Evolutionary conservation across 2,888 invertebrate species (phyloP).

Genomic region (Phengaris arion): DNA sequence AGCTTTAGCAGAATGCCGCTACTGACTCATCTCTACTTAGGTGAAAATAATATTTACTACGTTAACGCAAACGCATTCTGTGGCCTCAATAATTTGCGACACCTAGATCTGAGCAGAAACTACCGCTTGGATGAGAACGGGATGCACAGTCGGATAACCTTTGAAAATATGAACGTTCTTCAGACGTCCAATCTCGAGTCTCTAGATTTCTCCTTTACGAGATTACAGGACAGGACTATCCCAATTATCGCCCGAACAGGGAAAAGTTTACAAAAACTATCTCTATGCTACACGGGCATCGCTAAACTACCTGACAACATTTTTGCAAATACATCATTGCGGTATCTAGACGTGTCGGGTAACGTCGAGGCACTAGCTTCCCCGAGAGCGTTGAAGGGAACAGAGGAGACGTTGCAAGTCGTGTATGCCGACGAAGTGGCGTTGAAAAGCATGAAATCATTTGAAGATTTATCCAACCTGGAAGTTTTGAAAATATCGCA

Average conservation of each 20-base stretch:
- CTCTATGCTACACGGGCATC: slow-evolving; percentile 69
- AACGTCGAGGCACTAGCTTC: slow-evolving; percentile 64
- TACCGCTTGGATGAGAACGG: slow-evolving; percentile 42
- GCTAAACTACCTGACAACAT: slow-evolving; percentile 52
- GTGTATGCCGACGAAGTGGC: slow-evolving; percentile 67
- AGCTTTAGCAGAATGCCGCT: slow-evolving; percentile 69
- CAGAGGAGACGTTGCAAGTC: slow-evolving; percentile 63
- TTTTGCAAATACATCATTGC: slow-evolving; percentile 66
- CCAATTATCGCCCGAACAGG: slow-evolving; percentile 46
- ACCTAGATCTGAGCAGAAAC: slow-evolving; percentile 78
- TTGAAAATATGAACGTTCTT: slow-evolving; percentile 45
- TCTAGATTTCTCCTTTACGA: slow-evolving; percentile 59
- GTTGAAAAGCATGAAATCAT: slow-evolving; percentile 56
- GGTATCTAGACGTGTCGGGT: slow-evolving; percentile 76
- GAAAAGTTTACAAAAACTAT: slow-evolving; percentile 50
- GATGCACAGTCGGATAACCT: slow-evolving; percentile 38
- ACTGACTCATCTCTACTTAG: slow-evolving; percentile 72
- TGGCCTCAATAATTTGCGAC: slow-evolving; percentile 57
- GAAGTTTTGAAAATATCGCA: slow-evolving; percentile 66
- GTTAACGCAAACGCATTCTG: slow-evolving; percentile 63
- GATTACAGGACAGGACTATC: slow-evolving; percentile 45
- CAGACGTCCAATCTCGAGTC: slow-evolving; percentile 48
- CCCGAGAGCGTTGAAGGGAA: slow-evolving; percentile 56
- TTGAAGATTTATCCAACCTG: slow-evolving; percentile 61
- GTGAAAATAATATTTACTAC: slow-evolving; percentile 71